Evolutionary conservation across 2,888 invertebrate genomes (phyloP), one percentile per base, ranked within the genome.

Genomic region (Ophioninae sp.): DNA sequence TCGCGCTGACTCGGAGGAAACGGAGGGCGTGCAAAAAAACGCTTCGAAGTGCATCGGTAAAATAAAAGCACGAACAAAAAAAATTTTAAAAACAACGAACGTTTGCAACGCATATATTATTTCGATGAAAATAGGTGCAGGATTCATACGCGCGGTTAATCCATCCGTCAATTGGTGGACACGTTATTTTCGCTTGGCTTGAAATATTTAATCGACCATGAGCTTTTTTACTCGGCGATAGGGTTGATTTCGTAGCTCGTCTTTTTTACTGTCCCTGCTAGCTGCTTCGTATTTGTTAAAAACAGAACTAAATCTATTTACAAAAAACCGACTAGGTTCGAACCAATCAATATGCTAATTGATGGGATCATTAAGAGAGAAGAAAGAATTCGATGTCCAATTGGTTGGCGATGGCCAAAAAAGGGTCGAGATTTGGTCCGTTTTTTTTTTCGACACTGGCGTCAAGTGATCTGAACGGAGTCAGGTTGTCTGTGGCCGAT

Each of bases 161-260:
- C 56, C 56, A 20, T 57, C 56, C n/a, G 41, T n/a, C 57, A 41
- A 76, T 59, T 75, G 39, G n/a, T 20, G 37, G 30, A 13, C 37
- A 65, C 57, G n/a, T 59, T 21, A 21, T n/a, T 7, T 2, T 41
- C 59, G 56, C 37, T 65, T 20, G 7, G 50, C n/a, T 10, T 61
- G 23, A 79, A 83, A 79, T 79, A 83, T 76, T 70, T 41, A 17
- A 74, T 79, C 61, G 69, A 69, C 68, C 70, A 62, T 10, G 41
- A 62, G 57, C 64, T 50, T 57, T n/a, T 67, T 41, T 62, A 8
- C 17, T 68, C 61, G 23, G 7, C 62, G 21, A 37, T 17, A 69
- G 59, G 61, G 50, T 70, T 82, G 30, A 41, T 21, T 44, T 30
- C 6, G 21, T 44, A 56, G 56, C 56, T 39, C 13, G 20, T 72